Percentiles rank a stretch among this genome's conserved stretches.
phyloP scores from a whole-genome alignment of 1,140 invertebrate genomes.

The Neelides sp. region DNA sequence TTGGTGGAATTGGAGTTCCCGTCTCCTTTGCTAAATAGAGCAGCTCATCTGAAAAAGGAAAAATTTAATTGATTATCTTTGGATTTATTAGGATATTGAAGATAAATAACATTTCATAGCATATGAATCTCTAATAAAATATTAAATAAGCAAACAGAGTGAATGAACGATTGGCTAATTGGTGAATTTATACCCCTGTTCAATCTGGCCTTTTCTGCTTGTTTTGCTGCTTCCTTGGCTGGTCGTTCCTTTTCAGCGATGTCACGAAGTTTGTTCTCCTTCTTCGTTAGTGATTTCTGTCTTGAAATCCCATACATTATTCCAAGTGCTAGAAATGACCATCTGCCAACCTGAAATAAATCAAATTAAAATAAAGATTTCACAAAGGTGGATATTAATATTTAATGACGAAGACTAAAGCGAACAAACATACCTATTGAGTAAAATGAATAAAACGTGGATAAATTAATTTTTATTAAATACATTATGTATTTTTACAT shows the following conservation, averaged over 20 bases:
- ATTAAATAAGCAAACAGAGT: no score
- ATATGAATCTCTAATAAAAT: no score
- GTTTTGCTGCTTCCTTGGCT: constrained; percentile 52
- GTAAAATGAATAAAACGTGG: no score
- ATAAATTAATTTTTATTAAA: no score
- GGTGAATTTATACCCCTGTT: constrained; percentile 31
- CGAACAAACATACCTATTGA: no score
- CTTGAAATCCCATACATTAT: constrained; percentile 56
- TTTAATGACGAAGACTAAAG: no score
- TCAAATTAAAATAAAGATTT: background rate
- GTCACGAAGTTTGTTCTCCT: constrained; percentile 49
- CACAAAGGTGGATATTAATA: background rate
- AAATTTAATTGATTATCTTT: constrained; percentile 7
- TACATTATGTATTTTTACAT: no score
- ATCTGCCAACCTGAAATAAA: constrained; percentile 51
- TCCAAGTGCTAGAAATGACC: constrained; percentile 52
- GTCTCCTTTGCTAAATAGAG: constrained; percentile 35
- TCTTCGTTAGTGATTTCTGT: constrained; percentile 51
- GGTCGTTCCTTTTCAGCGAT: constrained; percentile 51
- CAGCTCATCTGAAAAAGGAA: constrained; percentile 33
- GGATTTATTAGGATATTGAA: no score
- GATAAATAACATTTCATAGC: no score
- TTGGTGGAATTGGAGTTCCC: constrained; percentile 33
- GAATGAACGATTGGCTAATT: no score
- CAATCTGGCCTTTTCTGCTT: constrained; percentile 44